Conservation (phyloP, 2,797 vertebrate genomes). For the Chaunax sp. region DNA sequence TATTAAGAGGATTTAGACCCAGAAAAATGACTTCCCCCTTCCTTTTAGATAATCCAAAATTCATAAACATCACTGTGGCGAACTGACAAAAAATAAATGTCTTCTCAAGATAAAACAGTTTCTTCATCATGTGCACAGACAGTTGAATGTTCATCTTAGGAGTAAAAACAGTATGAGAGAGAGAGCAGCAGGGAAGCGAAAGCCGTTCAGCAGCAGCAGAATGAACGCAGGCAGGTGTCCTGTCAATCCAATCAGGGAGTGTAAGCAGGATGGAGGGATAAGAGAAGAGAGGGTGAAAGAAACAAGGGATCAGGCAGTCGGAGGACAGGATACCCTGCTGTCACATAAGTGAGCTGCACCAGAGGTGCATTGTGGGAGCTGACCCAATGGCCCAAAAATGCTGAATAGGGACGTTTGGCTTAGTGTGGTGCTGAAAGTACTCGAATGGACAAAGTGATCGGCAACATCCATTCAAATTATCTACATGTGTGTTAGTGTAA, state of each 20-base stretch:
- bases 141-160: neutral
- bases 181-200: constrained; percentile 4
- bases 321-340: constrained; percentile 31
- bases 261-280: constrained; percentile 58
- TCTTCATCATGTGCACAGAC: neutral
- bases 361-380: constrained; percentile 55
- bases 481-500: too few species aligned
- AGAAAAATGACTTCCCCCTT: too few species aligned
- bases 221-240: constrained; percentile 35
- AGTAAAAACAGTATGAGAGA: too few species aligned
- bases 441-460: constrained; percentile 23
- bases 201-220: constrained; percentile 16
- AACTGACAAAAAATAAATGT: too few species aligned
- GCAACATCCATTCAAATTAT: constrained; percentile 34
- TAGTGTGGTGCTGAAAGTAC: constrained; percentile 15
- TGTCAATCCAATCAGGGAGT: constrained; percentile 58
- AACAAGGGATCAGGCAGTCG: constrained; percentile 35
- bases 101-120: neutral
- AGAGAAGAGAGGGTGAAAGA: constrained; percentile 20
- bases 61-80: too few species aligned
- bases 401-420: constrained; percentile 35
- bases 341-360: constrained; percentile 22
- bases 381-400: constrained; percentile 31
- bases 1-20: constrained; percentile 9
- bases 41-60: too few species aligned